Percentiles rank a stretch among this genome's conserved stretches.
Conservation (phyloP, 2,888 invertebrate genomes). For the Brachyopa scutellaris region DNA sequence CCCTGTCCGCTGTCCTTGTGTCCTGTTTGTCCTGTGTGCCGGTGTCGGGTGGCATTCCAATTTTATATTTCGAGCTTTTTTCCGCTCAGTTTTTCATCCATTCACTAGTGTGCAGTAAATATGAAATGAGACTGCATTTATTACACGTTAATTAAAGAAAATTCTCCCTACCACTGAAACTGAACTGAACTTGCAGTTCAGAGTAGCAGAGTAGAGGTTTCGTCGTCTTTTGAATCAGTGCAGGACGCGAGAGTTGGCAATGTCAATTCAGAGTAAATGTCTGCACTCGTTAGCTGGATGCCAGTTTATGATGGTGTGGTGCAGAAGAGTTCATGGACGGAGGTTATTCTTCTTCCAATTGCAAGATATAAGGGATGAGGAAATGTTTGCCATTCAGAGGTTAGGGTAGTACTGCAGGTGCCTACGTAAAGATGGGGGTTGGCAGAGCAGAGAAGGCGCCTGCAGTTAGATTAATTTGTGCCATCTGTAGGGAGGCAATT, state of each 20-base stretch:
- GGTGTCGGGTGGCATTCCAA: conserved; percentile 35
- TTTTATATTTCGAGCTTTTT: conserved; percentile 36
- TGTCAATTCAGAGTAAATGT: conserved; percentile 59
- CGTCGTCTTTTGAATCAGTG: conserved; percentile 16
- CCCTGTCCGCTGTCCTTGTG: neutral
- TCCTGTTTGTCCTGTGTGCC: neutral
- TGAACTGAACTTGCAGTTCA: conserved; percentile 41
- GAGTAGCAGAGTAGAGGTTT: neutral
- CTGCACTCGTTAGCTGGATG: conserved; percentile 45
- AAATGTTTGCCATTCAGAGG: conserved; percentile 11
- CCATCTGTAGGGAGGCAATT: conserved; percentile 57
- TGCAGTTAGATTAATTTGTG: conserved; percentile 50
- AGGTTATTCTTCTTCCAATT: conserved; percentile 51
- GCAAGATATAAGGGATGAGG: conserved; percentile 12
- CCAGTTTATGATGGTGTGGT: conserved; percentile 20
- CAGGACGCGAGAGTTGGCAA: conserved; percentile 29
- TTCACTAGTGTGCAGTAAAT: conserved; percentile 46
- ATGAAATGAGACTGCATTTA: conserved; percentile 69
- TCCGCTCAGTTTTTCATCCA: conserved; percentile 41
- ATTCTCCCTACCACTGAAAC: conserved; percentile 35
- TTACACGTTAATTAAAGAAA: conserved; percentile 71
- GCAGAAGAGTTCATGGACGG: conserved; percentile 23
- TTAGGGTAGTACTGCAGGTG: conserved; percentile 30
- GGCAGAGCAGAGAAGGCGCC: neutral
- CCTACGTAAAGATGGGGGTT: neutral